Evolutionary conservation across 2,888 invertebrate genomes (phyloP), one percentile per base, ranked within the genome.

Genomic region (Notodonta ziczac): DNA sequence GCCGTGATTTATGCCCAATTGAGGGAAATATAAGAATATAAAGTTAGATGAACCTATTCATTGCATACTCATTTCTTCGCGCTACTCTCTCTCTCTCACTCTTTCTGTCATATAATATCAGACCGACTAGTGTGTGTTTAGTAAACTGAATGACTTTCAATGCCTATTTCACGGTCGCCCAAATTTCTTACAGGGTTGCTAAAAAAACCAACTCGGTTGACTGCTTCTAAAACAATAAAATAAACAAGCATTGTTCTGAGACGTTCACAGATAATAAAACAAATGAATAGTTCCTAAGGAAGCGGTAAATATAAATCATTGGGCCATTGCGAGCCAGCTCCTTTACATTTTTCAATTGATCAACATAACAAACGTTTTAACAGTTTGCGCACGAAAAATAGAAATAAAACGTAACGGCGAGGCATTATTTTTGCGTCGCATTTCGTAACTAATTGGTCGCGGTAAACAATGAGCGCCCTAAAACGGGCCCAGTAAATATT

Each of bases 401-500:
- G 50, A 62, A 58, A 67, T 42, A 66, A 57, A 65, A 72, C 56
- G 58, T 57, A 59, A 69, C 66, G 64, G 53, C 59, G 57, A 9
- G 60, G 63, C 44, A 61, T 73, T 70, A 70, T 72, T 75, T 73
- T 65, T 50, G 63, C 40, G 56, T 72, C 66, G 66, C 61, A 69
- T 77, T 74, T 71, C 61, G 66, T 72, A 73, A 77, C 79, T 80
- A 76, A 81, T 81, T 80, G 74, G 67, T 69, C 63, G 57, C 61
- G 70, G 66, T 72, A 75, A 76, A 80, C 78, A 76, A 77, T 69
- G 68, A 67, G 63, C 59, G 55, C 32, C 55, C 56, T 69, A 75
- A 74, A 67, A 62, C 62, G 42, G 56, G 10, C 57, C 60, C 60
- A 62, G 72, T 72, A 66, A 65, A 64, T 70, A 69, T 70, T 63